Conservation (phyloP, 2,797 vertebrate species). For the Peromyscus melanophrys region DNA sequence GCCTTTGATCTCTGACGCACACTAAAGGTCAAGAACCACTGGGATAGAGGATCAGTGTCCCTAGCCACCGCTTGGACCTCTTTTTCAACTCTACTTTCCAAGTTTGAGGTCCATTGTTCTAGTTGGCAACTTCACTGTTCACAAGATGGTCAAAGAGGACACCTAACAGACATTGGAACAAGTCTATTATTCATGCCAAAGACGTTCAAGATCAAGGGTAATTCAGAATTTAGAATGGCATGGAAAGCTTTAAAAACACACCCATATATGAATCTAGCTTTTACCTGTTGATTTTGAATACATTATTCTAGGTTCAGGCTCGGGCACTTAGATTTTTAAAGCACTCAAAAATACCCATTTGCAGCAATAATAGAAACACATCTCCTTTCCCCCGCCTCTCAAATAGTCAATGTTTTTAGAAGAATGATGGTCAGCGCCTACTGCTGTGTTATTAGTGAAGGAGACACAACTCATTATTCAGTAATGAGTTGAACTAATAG, state of each 20-base stretch:
- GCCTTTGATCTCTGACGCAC: background rate
- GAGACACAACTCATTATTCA: background rate
- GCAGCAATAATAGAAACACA: background rate
- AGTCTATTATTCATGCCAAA: background rate
- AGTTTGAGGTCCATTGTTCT: background rate
- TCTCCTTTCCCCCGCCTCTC: background rate
- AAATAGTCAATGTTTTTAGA: background rate
- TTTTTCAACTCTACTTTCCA: background rate
- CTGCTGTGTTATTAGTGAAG: background rate
- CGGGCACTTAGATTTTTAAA: background rate
- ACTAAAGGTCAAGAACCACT: background rate
- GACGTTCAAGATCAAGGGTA: background rate
- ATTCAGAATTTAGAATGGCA: background rate
- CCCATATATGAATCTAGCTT: background rate
- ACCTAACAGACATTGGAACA: background rate
- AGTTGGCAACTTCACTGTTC: background rate
- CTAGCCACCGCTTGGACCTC: background rate
- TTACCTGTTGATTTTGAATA: conserved; percentile 18
- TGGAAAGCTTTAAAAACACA: conserved; percentile 21
- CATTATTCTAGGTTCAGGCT: background rate
- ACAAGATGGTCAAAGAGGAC: background rate
- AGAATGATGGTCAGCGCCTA: background rate
- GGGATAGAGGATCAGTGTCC: background rate
- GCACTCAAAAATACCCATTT: background rate
- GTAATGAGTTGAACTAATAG: background rate